A percentile compares a stretch with the other conserved stretches of the same genome.
Evolutionary conservation across 2,888 invertebrate genomes (phyloP).

Genomic region (Orthonevra nobilis): DNA sequence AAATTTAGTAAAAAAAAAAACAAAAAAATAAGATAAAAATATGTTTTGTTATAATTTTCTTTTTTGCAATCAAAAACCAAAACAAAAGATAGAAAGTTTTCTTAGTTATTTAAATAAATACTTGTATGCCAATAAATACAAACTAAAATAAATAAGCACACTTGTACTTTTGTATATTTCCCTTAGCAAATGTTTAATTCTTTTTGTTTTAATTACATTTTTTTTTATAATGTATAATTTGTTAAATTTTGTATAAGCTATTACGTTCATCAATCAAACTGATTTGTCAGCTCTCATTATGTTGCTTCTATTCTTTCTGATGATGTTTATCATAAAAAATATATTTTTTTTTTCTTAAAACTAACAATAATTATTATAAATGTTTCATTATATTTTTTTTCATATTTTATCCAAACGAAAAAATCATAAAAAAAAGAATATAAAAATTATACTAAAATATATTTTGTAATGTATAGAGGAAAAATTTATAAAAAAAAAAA

Average conservation of each 20-base stretch:
- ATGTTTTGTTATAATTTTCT: slow-evolving; percentile 1
- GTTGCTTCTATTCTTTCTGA: slow-evolving; percentile 19
- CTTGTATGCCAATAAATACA: slow-evolving; percentile 21
- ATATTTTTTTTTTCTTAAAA: slow-evolving; percentile 65
- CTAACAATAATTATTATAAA: slow-evolving; percentile 40
- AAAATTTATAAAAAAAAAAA: slow-evolving; percentile 51
- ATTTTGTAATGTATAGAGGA: slow-evolving; percentile 69
- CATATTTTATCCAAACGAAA: slow-evolving; percentile 39
- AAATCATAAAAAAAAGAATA: slow-evolving; percentile 14
- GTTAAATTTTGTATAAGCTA: slow-evolving; percentile 41
- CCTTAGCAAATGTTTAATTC: slow-evolving; percentile 27
- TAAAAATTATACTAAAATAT: slow-evolving; percentile 57
- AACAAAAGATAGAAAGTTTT: not conserved
- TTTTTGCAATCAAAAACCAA: slow-evolving; percentile 11
- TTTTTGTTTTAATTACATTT: slow-evolving; percentile 19
- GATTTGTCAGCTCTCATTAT: slow-evolving; percentile 20
- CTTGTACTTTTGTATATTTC: slow-evolving; percentile 43
- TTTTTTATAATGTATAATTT: too few species aligned
- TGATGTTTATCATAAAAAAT: slow-evolving; percentile 41
- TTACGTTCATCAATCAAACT: slow-evolving; percentile 14
- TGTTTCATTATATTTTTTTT: slow-evolving; percentile 45
- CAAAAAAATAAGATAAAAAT: not conserved
- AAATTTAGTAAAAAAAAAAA: slow-evolving; percentile 60
- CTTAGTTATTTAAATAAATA: slow-evolving; percentile 12
- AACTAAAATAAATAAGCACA: slow-evolving; percentile 38